Evolutionary conservation across 2,888 invertebrate species (phyloP).

Genomic region (Drosophila rellima): DNA sequence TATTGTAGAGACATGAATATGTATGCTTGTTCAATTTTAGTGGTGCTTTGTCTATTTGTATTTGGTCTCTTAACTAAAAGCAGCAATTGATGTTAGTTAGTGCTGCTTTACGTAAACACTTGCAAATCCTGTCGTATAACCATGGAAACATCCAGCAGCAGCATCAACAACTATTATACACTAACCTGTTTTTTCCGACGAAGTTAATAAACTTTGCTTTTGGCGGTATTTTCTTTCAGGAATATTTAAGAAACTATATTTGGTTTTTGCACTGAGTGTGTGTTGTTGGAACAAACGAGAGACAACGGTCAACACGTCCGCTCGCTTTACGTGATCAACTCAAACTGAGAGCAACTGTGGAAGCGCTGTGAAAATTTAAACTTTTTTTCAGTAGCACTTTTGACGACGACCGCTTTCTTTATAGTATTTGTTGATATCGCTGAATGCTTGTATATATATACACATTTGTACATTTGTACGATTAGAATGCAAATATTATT

Average conservation of each 20-base stretch:
- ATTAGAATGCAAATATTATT: constrained; percentile 17
- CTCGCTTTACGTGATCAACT: constrained; percentile 66
- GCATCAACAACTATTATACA: constrained; percentile 17
- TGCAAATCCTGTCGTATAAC: constrained; percentile 46
- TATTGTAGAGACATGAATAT: not conserved
- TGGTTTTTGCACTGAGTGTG: constrained; percentile 11
- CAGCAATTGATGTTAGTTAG: constrained; percentile 23
- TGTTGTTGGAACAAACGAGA: constrained; percentile 16
- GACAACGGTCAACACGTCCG: constrained; percentile 53
- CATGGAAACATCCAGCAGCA: constrained; percentile 8
- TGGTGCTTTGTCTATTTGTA: constrained; percentile 10
- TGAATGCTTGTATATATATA: constrained; percentile 3
- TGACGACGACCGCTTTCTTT: constrained; percentile 31
- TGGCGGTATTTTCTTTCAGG: constrained; percentile 35
- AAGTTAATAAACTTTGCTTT: constrained; percentile 37
- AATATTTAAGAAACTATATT: constrained; percentile 15
- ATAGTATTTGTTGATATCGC: constrained; percentile 15
- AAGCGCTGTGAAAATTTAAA: constrained; percentile 66
- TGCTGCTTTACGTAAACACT: constrained; percentile 56
- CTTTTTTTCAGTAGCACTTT: constrained; percentile 38
- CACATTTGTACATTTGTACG: not conserved
- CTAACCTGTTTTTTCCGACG: constrained; percentile 54
- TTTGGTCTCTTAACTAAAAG: constrained; percentile 20
- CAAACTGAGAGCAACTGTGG: constrained; percentile 67
- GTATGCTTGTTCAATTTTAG: not conserved